Evolutionary conservation across 1,140 invertebrate genomes (phyloP), one percentile per base, ranked within the genome.

Genomic region (Steinernema feltiae): DNA sequence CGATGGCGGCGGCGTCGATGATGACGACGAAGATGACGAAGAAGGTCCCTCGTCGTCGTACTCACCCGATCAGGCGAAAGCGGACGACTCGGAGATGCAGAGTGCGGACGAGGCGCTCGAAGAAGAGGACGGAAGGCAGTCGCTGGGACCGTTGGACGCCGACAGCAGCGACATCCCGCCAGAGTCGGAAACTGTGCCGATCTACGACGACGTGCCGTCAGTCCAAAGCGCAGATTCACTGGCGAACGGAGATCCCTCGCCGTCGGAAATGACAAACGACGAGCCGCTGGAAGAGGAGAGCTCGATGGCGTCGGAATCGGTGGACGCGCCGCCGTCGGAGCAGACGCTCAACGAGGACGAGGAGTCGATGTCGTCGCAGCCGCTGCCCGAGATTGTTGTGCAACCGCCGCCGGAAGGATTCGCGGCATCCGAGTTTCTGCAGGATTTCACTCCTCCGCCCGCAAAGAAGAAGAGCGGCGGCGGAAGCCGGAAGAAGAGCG

Each of bases 321-420:
- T 63, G 53, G 53, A 63, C 53, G 53, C 53, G 53, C 53, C 53
- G 53, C 53, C 53, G 53, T 63, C 53, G 15, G 53, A 63, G 53
- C 53, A 27, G 53, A 63, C 53, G 53, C 12, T 63, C 24, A 63
- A 63, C 53, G 53, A 63, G 24, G 53, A 63, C 53, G 53, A 63
- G 53, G 53, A 63, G 53, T 63, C 53, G 35, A 41, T 7, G 7
- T 15, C 24, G 53, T 63, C 53, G 7, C 53, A 63, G 53, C 53
- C 53, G 53, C 2, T 63, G 24, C 53, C 53, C 12, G 53, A 63
- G 24, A 63, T 63, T 21, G 53, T 63, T 3, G 53, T 63, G 3
- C 53, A 63, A 27, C 12, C 53, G 2, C 53, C 53, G 53, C 12
- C 53, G 24, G 12, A 63, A 27, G 53, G 24, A 3, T 63, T 63